Evolutionary conservation across 2,797 vertebrate species (phyloP), one percentile per base, ranked within the genome.

Genomic region (Erpetoichthys calabaricus): DNA sequence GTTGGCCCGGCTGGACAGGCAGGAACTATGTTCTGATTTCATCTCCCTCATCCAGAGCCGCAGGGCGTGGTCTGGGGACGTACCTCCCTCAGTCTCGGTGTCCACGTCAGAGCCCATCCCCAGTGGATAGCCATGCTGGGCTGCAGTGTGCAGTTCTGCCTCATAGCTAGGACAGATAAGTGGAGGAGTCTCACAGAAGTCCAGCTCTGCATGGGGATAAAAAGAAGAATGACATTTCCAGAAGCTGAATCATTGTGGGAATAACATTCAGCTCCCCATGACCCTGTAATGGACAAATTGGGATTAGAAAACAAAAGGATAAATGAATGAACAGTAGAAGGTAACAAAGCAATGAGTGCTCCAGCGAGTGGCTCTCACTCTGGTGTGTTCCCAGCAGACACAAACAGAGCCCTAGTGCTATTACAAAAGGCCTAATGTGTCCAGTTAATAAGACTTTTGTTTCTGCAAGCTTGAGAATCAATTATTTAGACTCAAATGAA

Each of bases 11-110:
- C 94, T 98, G 0, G 93, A 94, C 65, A 98, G 76, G 59, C 93
- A 94, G 59, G 95, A 98, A 69, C 93, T 97, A 67, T 93, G 92
- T 65, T 95, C 90, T 0, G 94, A 98, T 71, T 97, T 97, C 74
- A 96, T 85, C 44, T 92, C 94, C 8, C 87, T 84, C 89, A 95
- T 91, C 95, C 94, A 98, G 86, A 98, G 89, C 75, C 89, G 85
- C 69, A 98, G 77, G 56, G 90, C 89, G 3, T 89, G 91, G 56
- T 91, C 90, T 0, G 91, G 91, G 3, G 94, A 97, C 0, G 90
- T 81, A 2, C 80, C 92, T 1, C 90, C 93, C 72, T 97, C 95
- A 0, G 90, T 91, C 72, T 98, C 94, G 0, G 89, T 94, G 73
- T 95, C 92, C 68, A 85, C 82, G n/a, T 98, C 95, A 0, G 94